A percentile compares a stretch with the other conserved stretches of the same genome.
Conservation (phyloP, 1,140 invertebrate genomes). For the Chionoecetes opilio region DNA sequence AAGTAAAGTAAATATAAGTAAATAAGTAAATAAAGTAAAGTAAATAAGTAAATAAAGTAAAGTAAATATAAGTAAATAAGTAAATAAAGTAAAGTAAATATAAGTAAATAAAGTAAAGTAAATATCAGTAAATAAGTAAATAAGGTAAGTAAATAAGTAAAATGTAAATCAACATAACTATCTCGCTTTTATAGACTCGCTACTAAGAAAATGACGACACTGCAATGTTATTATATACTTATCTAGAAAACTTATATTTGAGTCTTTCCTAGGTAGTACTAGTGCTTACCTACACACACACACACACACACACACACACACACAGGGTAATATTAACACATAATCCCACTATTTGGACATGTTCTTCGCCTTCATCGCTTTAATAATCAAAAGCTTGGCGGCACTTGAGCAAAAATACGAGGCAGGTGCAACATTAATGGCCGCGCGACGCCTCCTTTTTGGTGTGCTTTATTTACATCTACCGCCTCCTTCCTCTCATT, state of each 20-base stretch:
- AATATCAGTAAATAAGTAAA: slow-evolving; percentile 17
- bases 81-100: not conserved
- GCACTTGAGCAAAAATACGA: too few species aligned
- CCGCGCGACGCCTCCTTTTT: too few species aligned
- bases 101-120: slow-evolving; percentile 50
- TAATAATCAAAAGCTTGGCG: too few species aligned
- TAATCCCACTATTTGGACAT: not conserved
- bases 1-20: slow-evolving; percentile 52
- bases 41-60: not conserved
- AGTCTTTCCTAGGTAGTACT: not conserved
- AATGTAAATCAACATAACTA: not conserved
- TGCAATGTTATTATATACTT: too few species aligned
- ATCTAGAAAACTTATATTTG: too few species aligned
- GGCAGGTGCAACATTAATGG: too few species aligned
- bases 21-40: slow-evolving; percentile 40
- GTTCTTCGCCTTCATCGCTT: too few species aligned
- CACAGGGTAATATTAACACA: not conserved
- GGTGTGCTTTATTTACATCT: too few species aligned
- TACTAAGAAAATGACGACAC: too few species aligned
- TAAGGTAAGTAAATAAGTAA: not conserved
- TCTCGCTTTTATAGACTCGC: too few species aligned
- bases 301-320: not conserved
- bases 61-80: too few species aligned
- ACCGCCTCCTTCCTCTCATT: too few species aligned
- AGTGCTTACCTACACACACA: slow-evolving; percentile 13